Conservation (phyloP, 2,888 invertebrate genomes). For the Epirrita christyi region DNA sequence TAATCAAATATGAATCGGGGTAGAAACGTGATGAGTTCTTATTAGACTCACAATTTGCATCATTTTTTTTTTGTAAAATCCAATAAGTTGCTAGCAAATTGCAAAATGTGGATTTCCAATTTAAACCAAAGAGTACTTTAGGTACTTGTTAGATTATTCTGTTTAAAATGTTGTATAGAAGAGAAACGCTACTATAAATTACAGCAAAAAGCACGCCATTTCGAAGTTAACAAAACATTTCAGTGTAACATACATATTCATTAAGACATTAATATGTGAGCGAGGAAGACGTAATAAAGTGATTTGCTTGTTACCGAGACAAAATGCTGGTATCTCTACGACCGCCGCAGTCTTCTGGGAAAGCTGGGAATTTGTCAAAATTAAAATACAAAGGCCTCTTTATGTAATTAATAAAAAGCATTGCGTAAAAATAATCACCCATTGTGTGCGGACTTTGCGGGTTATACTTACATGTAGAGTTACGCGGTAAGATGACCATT, state of each 20-base stretch:
- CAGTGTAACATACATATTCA: slow-evolving; percentile 35
- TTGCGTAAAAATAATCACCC: slow-evolving; percentile 71
- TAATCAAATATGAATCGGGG: slow-evolving; percentile 11
- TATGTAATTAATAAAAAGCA: slow-evolving; percentile 72
- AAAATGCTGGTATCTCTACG: slow-evolving; percentile 32
- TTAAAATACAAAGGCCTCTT: slow-evolving; percentile 76
- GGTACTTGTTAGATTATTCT: slow-evolving; percentile 12
- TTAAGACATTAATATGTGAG: slow-evolving; percentile 36
- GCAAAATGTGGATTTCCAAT: background rate
- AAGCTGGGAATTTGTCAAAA: slow-evolving; percentile 73
- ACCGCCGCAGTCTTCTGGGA: slow-evolving; percentile 56
- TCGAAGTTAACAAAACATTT: slow-evolving; percentile 30
- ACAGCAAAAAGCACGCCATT: slow-evolving; percentile 29
- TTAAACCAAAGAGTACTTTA: background rate
- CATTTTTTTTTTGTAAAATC: too few species aligned
- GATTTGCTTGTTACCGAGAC: slow-evolving; percentile 34
- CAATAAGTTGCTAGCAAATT: background rate
- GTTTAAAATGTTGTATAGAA: slow-evolving; percentile 21
- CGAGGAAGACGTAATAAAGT: slow-evolving; percentile 35
- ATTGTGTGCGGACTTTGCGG: slow-evolving; percentile 54
- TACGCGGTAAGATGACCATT: slow-evolving; percentile 25
- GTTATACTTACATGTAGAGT: slow-evolving; percentile 25
- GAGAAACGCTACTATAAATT: slow-evolving; percentile 29
- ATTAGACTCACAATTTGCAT: background rate
- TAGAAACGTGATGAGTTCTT: slow-evolving; percentile 1